These are phyloP conservation scores for Elysia crispata DNA, from an alignment of 2,888 invertebrate species.

Conservation along the genomic window DNA sequence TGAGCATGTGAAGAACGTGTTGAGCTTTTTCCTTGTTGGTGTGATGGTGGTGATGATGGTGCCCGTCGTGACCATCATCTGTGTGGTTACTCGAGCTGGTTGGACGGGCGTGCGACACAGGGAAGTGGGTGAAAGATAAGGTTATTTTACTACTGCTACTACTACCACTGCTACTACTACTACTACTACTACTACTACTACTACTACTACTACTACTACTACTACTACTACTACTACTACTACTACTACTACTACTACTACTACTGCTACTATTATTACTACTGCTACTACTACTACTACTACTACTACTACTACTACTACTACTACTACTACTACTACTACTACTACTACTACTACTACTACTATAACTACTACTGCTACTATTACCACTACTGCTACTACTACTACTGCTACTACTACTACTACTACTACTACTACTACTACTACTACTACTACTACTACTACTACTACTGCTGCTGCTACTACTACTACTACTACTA, in stretches of 20 bases:
- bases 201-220: slow-evolving; percentile 12
- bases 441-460: slow-evolving; percentile 29
- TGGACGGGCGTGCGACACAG: neutral
- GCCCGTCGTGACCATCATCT: neutral
- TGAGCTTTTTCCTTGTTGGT: slow-evolving; percentile 44
- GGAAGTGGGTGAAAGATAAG: too few relatives aligned
- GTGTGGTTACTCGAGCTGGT: neutral
- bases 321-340: slow-evolving; percentile 24
- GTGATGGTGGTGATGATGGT: slow-evolving; percentile 34
- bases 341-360: slow-evolving; percentile 21
- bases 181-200: slow-evolving; percentile 21
- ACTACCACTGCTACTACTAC: slow-evolving; percentile 19
- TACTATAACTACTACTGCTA: slow-evolving; percentile 7
- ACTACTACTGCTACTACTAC: slow-evolving; percentile 50
- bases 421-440: slow-evolving; percentile 47
- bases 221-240: slow-evolving; percentile 26
- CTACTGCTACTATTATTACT: slow-evolving; percentile 11
- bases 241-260: slow-evolving; percentile 22
- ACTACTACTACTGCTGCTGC: slow-evolving; percentile 13
- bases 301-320: slow-evolving; percentile 23
- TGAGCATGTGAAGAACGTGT: slow-evolving; percentile 42
- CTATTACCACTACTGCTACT: neutral
- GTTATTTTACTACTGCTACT: slow-evolving; percentile 28
- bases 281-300: slow-evolving; percentile 21
- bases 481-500: slow-evolving; percentile 1